Percentiles rank a stretch among this genome's conserved stretches.
These are phyloP conservation scores for Chloropsis cyanopogon DNA, from an alignment of 2,113 vertebrate species.

Conservation along the genomic window DNA sequence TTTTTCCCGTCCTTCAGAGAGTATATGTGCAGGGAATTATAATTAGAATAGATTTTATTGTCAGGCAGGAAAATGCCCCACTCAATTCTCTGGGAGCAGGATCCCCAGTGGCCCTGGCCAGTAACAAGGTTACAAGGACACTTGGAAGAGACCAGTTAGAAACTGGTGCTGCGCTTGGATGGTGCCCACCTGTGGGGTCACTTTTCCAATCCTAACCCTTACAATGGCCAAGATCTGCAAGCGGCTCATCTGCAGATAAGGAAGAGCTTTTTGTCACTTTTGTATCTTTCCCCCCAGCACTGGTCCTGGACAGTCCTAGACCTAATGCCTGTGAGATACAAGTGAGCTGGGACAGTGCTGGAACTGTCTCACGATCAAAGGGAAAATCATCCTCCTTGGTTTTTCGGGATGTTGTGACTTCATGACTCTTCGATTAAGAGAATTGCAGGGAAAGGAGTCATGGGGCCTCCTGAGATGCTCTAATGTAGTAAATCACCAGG, in stretches of 20 bases:
- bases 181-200: background rate
- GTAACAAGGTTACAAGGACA: background rate
- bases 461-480: background rate
- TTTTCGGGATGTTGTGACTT: background rate
- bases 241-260: background rate
- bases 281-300: background rate
- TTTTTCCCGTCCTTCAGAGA: background rate
- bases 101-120: background rate
- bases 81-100: accelerated
- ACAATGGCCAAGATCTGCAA: background rate
- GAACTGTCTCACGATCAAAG: background rate
- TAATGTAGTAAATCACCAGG: background rate
- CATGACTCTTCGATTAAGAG: background rate
- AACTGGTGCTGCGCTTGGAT: background rate
- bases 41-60: conserved; percentile 5
- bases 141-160: background rate
- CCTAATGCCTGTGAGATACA: background rate
- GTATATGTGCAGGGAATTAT: background rate
- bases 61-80: background rate
- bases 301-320: background rate
- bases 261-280: background rate
- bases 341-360: background rate
- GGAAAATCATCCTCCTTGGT: background rate
- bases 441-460: background rate
- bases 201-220: accelerated